A percentile compares a stretch with the other conserved stretches of the same genome.
Conservation (phyloP, 1,140 invertebrate species). For the Pissodes strobi region DNA sequence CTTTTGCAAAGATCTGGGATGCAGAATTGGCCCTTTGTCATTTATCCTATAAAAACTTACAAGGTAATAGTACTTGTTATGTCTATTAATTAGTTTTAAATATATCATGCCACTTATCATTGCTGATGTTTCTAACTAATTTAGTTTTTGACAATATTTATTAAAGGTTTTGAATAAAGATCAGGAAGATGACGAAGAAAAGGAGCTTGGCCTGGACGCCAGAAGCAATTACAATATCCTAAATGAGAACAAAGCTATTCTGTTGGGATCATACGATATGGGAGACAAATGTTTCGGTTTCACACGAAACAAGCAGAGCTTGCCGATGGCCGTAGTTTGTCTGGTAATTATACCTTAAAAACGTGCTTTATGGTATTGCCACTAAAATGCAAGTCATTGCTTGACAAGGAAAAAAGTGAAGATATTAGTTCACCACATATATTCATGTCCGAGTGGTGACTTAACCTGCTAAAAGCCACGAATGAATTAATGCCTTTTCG, state of each 20-base stretch:
- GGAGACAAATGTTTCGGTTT: constrained; percentile 61
- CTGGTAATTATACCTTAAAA: constrained; percentile 48
- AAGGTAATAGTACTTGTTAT: constrained; percentile 54
- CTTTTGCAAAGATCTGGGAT: constrained; percentile 58
- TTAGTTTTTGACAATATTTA: not conserved
- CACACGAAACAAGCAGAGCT: constrained; percentile 58
- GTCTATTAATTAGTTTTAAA: too few species aligned
- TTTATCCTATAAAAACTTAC: constrained; percentile 50
- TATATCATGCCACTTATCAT: too few species aligned
- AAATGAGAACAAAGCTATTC: constrained; percentile 59
- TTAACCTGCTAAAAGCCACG: too few species aligned
- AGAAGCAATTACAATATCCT: constrained; percentile 60
- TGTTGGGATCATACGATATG: constrained; percentile 61
- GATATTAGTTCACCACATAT: too few species aligned
- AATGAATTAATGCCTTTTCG: too few species aligned
- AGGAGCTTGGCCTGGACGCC: constrained; percentile 50
- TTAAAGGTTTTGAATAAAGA: constrained; percentile 27
- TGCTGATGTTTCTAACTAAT: too few species aligned
- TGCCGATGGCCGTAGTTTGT: constrained; percentile 58
- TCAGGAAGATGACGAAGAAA: constrained; percentile 57
- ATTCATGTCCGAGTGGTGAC: too few species aligned
- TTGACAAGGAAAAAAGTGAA: too few species aligned
- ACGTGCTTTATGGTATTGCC: not conserved
- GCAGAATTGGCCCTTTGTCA: constrained; percentile 59
- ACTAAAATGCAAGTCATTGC: not conserved